phyloP scores from a whole-genome alignment of 2,797 vertebrate species.

The Uromys caudimaculatus region DNA sequence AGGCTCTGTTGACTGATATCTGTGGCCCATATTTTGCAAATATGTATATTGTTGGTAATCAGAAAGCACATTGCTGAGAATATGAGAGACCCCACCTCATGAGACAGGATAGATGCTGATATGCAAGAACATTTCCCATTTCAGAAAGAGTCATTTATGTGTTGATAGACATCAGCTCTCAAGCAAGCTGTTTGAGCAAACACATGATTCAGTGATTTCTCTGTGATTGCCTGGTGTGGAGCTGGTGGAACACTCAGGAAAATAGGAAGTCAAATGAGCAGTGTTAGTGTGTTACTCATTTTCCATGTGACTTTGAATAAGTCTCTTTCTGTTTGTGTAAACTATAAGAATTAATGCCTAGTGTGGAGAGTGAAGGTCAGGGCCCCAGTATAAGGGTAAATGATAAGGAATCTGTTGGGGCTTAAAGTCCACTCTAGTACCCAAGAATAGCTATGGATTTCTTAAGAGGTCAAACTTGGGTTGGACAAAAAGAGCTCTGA shows the following conservation, averaged over 20 bases:
- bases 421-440: neutral
- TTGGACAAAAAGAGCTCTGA: neutral
- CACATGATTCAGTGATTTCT: conserved; percentile 68
- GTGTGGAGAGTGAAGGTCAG: neutral
- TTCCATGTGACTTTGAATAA: conserved; percentile 74
- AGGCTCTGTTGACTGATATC: neutral
- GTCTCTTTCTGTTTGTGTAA: neutral
- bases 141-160: neutral
- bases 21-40: conserved; percentile 6
- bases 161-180: neutral
- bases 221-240: conserved; percentile 62
- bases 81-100: neutral
- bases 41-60: neutral
- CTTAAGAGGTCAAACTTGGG: neutral
- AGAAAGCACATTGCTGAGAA: conserved; percentile 36
- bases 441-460: conserved; percentile 38
- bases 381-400: neutral
- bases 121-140: neutral
- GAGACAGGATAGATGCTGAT: conserved; percentile 25
- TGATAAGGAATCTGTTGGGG: neutral
- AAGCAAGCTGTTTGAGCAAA: conserved; percentile 34
- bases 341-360: neutral
- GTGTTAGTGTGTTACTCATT: conserved; percentile 63
- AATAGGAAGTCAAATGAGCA: conserved; percentile 75
- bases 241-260: conserved; percentile 54